Evolutionary conservation across 1,140 invertebrate species (phyloP), one percentile per base, ranked within the genome.

Genomic region (Eumeta japonica): DNA sequence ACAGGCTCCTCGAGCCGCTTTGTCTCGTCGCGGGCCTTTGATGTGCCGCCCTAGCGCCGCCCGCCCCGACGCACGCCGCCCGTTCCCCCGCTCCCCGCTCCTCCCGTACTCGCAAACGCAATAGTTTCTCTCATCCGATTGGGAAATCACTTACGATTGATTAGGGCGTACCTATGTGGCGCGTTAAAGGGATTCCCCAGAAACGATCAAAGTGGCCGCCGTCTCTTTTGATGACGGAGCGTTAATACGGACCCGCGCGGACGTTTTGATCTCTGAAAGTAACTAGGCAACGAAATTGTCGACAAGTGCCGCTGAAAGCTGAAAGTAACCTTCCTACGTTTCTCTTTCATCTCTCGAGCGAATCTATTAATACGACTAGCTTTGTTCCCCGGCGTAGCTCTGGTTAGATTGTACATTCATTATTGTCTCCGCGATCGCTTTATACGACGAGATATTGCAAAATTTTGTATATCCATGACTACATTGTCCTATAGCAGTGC

Each of bases 1-100:
- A 73, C 70, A 73, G 65, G 65, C 65, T 70, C 65, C 62, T 72
- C 46, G 46, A 58, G 64, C n/a, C n/a, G n/a, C 64, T 70, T 73
- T 73, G 65, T 73, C 65, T 70, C 64, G 64, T 51, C 52, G 49
- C 58, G n/a, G n/a, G 55, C 64, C 68, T 73, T 73, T 73, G 68
- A 73, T 73, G 60, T 70, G 32, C 56, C 50, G 49, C 47, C 52
- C 49, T 52, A 51, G 47, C 59, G 52, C 56, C 54, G 52, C 48
- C 50, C 49, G 36, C 43, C 43, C 32, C 13, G 10, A 12, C 31
- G 10, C 15, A 10, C 5, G 3, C 31, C 16, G 7, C 10, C 15
- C 10, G 16, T 43, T 35, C 28, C 39, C 38, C 46, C 39, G 43
- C 29, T 33, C 41, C 43, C 40, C 51, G 39, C 59, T 57, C 68